Evolutionary conservation across 2,888 invertebrate species (phyloP), one percentile per base, ranked within the genome.

Genomic region (Gymnosoma rotundatum): DNA sequence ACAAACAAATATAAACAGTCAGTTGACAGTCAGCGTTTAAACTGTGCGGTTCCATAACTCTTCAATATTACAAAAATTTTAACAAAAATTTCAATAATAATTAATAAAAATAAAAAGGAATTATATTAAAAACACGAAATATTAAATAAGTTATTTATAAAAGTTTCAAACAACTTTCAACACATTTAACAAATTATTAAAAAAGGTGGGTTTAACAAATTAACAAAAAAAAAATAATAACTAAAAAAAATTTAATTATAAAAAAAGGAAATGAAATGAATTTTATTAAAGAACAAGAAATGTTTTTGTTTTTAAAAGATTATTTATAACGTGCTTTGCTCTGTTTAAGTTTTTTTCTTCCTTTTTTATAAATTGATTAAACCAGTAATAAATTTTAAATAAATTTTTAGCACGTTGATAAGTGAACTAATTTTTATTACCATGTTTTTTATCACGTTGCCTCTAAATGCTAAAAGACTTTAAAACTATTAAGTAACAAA

Each of bases 1-100:
- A 80, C 72, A 84, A 78, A 80, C 83, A 67, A 73, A 79, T 32
- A 54, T 36, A 48, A 78, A 69, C 21, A 78, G 48, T 84, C 63
- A 56, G 61, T 67, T 58, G 64, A 64, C 61, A 81, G 81, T 69
- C 61, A 81, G 81, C 78, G 72, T 74, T 78, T 66, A 63, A 81
- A 70, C 78, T 42, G 79, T 70, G 21, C 73, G 66, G 84, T 84
- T 78, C 70, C 61, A 58, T 69, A 56, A 56, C 58, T 61, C 67
- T 42, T n/a, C 14, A 64, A 36, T 14, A 66, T 9, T 50, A 64
- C 54, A 0, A 38, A 48, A 32, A 36, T 48, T 54, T 18, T n/a
- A 48, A 52, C 2, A 52, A 18, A 52, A 52, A 18, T 1, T 6
- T 16, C 3, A 18, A 18, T 42, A 66, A 66, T 58, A 32, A 48